A percentile compares a stretch with the other conserved stretches of the same genome.
Evolutionary conservation across 2,888 invertebrate genomes (phyloP).

Genomic region (Drosophila longiperda): DNA sequence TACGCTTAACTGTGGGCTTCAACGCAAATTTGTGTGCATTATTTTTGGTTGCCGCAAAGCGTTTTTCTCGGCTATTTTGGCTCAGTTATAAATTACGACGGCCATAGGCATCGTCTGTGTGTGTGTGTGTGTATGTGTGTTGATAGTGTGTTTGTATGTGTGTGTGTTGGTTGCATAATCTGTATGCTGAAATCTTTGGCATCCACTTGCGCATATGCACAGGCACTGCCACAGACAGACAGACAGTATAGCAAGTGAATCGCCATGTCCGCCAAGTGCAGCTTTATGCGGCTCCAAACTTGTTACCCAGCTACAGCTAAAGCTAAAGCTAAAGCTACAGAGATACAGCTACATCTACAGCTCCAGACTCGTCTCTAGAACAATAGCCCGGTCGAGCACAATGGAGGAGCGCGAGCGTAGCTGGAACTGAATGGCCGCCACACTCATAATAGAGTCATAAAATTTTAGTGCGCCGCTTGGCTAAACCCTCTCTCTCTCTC

Average conservation of each 20-base stretch:
- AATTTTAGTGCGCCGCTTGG: slow-evolving; percentile 77
- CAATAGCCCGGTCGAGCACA: slow-evolving; percentile 63
- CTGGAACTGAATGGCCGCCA: slow-evolving; percentile 66
- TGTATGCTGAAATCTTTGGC: slow-evolving; percentile 73
- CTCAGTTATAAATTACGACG: slow-evolving; percentile 76
- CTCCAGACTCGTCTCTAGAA: slow-evolving; percentile 51
- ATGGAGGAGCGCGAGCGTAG: slow-evolving; percentile 46
- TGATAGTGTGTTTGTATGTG: slow-evolving; percentile 24
- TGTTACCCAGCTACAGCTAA: slow-evolving; percentile 24
- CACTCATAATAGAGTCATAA: slow-evolving; percentile 81
- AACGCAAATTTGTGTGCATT: slow-evolving; percentile 76
- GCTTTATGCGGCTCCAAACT: slow-evolving; percentile 31
- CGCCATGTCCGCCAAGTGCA: slow-evolving; percentile 47
- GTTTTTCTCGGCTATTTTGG: slow-evolving; percentile 71
- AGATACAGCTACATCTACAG: background rate
- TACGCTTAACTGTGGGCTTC: slow-evolving; percentile 35
- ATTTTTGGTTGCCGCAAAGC: slow-evolving; percentile 61
- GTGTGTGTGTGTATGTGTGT: slow-evolving; percentile 33
- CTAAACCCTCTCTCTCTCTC: slow-evolving; percentile 25
- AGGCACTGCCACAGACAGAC: slow-evolving; percentile 3
- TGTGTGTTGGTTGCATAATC: slow-evolving; percentile 67
- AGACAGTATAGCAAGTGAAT: slow-evolving; percentile 25
- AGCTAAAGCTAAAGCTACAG: background rate
- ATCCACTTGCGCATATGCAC: slow-evolving; percentile 69
- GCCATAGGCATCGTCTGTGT: slow-evolving; percentile 54